phyloP scores from a whole-genome alignment of 2,113 vertebrate species.

The Amphilophus citrinellus region DNA sequence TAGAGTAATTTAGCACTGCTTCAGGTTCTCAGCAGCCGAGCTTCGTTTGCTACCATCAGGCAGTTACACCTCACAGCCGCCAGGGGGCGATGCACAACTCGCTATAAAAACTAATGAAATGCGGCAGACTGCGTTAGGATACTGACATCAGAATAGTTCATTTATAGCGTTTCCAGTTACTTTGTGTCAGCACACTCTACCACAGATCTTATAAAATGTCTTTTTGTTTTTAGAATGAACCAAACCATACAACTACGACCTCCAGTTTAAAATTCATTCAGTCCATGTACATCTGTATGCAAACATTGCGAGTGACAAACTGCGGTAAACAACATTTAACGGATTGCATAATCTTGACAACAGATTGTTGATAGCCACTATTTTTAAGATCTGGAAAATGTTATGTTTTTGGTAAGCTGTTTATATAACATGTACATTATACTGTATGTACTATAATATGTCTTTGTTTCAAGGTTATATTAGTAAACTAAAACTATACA shows the following conservation, averaged over 20 bases:
- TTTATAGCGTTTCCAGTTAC: accelerated
- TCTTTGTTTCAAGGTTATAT: neutral
- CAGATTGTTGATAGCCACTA: neutral
- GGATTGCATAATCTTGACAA: neutral
- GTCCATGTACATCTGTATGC: too few species aligned
- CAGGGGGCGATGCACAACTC: neutral
- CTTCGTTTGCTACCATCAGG: neutral
- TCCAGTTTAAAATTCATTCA: too few species aligned
- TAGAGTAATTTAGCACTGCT: neutral
- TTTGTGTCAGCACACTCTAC: neutral
- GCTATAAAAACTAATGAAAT: neutral
- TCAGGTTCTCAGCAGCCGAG: neutral
- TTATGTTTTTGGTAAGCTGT: neutral
- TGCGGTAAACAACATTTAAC: neutral
- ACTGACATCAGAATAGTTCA: neutral
- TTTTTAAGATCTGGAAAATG: neutral
- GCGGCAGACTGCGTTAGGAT: too few species aligned
- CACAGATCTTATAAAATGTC: too few species aligned
- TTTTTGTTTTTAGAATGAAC: too few species aligned
- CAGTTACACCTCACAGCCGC: neutral
- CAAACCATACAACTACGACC: too few species aligned
- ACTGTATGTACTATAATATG: neutral
- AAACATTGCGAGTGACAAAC: too few species aligned
- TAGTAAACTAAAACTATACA: neutral
- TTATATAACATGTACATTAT: neutral